Evolutionary conservation across 2,113 vertebrate species (phyloP).

Genomic region (Amblyornis subalaris): DNA sequence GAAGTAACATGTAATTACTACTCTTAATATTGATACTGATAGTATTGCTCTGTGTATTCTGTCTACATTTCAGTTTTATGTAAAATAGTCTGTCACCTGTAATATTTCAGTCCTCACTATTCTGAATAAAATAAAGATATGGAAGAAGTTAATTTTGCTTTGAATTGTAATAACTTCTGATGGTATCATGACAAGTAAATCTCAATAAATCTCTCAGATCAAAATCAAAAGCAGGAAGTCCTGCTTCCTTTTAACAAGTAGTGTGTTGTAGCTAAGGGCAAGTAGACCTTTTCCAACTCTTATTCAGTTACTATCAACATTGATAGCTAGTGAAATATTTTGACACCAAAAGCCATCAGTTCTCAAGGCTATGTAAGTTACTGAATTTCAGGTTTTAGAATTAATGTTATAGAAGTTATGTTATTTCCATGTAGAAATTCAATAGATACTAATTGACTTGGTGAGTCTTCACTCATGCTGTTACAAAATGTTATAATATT

Average conservation of each 20-base stretch:
- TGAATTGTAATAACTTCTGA: background rate
- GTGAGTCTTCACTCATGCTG: background rate
- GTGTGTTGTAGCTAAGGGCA: background rate
- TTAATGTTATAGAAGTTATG: background rate
- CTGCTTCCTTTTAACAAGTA: slow-evolving; percentile 21
- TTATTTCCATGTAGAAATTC: background rate
- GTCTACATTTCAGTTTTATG: background rate
- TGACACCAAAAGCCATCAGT: background rate
- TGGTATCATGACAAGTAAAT: background rate
- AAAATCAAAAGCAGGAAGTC: background rate
- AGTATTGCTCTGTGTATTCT: background rate
- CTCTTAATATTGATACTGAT: background rate
- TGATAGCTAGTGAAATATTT: slow-evolving; percentile 3
- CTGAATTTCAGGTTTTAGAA: background rate
- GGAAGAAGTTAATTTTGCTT: background rate
- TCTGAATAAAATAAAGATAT: background rate
- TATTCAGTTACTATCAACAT: background rate
- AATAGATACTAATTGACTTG: background rate
- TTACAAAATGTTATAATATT: background rate
- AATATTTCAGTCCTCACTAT: background rate
- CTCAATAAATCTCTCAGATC: background rate
- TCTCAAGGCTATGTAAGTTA: background rate
- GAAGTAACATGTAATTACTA: background rate
- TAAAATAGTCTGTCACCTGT: background rate
- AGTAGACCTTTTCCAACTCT: background rate